Base-by-base conservation (phyloP, 1,140 invertebrate genomes). In the Drosophila ercepeae region DNA sequence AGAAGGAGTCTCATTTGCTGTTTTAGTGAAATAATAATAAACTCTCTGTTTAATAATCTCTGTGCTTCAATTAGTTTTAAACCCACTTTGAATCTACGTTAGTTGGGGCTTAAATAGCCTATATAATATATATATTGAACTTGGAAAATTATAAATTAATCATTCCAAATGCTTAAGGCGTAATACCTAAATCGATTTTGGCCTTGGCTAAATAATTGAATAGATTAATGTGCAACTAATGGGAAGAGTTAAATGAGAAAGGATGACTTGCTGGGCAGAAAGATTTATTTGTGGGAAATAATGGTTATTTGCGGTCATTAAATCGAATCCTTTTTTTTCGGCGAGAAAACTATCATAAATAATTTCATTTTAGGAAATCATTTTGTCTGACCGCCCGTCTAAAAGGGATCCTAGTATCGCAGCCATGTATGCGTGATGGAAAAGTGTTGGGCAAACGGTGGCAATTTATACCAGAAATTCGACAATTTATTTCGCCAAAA, bases 401-500 rank as follows among this genome's bases (percentile, higher is more conserved):
- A 7, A 68, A 39, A 5, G 25, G 5, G 4, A 8, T 19, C 8
- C 14, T 2, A 18, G 14, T 23, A 23, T 18, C 32, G n/a, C 13
- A 4, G 1, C 4, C n/a, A 23, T 21, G n/a, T 7, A 29, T 57
- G 52, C 42, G 39, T 64, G 29, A 34, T 25, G 13, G 9, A 14
- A 25, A 76, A 65, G 74, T 65, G 60, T 72, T 72, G 67, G 50
- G 52, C 27, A 76, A 81, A 52, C 82, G 60, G 45, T 74, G 71
- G 52, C 77, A 71, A 86, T 86, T 82, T 86, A 88, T 81, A 82
- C 73, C 73, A 74, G 64, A 77, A 74, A 88, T 82, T 86, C 82
- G 74, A 82, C 82, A 88, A 86, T 86, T 88, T 88, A 86, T 86
- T 82, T 88, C 60, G 48, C 19, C 52, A 55, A 78, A 86, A 86